These are phyloP conservation scores for Meloidogyne hapla DNA, from an alignment of 1,140 invertebrate species.

Conservation along the genomic window DNA sequence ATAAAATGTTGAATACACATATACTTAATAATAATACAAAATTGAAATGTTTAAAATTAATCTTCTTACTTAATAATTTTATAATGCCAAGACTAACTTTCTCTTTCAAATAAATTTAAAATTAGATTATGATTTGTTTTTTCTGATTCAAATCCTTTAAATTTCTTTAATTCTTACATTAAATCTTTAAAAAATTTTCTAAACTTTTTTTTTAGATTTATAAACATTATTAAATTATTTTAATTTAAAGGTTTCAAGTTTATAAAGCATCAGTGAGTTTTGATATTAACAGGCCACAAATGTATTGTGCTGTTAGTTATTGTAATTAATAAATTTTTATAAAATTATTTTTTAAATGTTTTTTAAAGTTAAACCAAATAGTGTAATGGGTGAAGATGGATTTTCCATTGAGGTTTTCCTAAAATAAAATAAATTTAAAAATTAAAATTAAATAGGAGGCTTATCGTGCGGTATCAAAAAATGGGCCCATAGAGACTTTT, in stretches of 20 bases:
- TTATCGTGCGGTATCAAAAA: slow-evolving; percentile 57
- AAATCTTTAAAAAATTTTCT: slow-evolving; percentile 10
- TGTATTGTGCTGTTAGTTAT: slow-evolving; percentile 63
- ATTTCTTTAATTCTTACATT: no score
- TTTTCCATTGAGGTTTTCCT: slow-evolving; percentile 59
- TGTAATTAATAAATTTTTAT: slow-evolving; percentile 48
- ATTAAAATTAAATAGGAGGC: slow-evolving; percentile 42
- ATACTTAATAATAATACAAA: no score
- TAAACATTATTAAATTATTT: no score
- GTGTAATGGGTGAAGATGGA: slow-evolving; percentile 63
- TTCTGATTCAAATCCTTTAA: no score
- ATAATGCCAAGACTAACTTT: no score
- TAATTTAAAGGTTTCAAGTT: slow-evolving; percentile 54
- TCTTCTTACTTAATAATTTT: no score
- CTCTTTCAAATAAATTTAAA: no score
- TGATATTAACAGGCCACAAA: slow-evolving; percentile 62
- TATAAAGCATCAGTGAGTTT: slow-evolving; percentile 64
- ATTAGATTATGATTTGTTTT: no score
- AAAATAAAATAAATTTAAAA: slow-evolving; percentile 5
- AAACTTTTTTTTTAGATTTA: no score
- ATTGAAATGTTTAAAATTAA: no score
- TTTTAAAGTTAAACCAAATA: slow-evolving; percentile 58
- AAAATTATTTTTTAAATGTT: not conserved
- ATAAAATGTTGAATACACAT: no score
- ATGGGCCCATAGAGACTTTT: slow-evolving; percentile 63